These are phyloP conservation scores for Callinectes sapidus DNA, from an alignment of 2,888 invertebrate genomes.

Conservation along the genomic window DNA sequence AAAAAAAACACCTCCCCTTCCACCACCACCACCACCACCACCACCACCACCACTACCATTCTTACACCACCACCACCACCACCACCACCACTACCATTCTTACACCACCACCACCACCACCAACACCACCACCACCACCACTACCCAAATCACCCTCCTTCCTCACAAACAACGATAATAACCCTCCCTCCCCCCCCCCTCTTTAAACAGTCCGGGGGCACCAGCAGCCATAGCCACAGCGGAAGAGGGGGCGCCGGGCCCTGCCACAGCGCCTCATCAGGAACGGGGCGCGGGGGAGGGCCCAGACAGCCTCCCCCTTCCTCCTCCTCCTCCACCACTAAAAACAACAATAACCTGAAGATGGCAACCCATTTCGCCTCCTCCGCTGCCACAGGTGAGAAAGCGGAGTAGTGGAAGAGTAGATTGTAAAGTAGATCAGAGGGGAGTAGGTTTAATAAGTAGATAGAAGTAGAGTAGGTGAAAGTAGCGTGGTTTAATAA, in stretches of 20 bases:
- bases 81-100: too few species aligned
- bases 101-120: too few species aligned
- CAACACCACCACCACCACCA: too few species aligned
- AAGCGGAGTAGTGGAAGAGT: neutral
- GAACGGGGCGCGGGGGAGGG: neutral
- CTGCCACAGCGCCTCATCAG: constrained; percentile 35
- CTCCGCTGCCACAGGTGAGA: constrained; percentile 52
- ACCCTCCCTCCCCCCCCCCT: too few species aligned
- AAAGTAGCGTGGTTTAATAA: too few species aligned
- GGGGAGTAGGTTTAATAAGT: too few species aligned
- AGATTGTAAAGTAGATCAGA: too few species aligned
- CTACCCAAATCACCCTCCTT: too few species aligned
- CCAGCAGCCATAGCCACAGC: constrained; percentile 24
- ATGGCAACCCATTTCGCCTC: constrained; percentile 57
- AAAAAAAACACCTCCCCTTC: neutral
- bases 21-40: too few species aligned
- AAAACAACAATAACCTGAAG: constrained; percentile 65
- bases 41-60: too few species aligned
- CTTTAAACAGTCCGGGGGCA: constrained; percentile 48
- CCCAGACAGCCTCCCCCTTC: constrained; percentile 43
- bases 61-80: too few species aligned
- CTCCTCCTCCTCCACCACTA: constrained; percentile 62
- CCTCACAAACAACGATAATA: neutral
- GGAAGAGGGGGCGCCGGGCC: constrained; percentile 28
- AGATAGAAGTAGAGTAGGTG: too few species aligned